A percentile compares a stretch with the other conserved stretches of the same genome.
Evolutionary conservation across 2,113 vertebrate species (phyloP).

Genomic region (Scortum barcoo): DNA sequence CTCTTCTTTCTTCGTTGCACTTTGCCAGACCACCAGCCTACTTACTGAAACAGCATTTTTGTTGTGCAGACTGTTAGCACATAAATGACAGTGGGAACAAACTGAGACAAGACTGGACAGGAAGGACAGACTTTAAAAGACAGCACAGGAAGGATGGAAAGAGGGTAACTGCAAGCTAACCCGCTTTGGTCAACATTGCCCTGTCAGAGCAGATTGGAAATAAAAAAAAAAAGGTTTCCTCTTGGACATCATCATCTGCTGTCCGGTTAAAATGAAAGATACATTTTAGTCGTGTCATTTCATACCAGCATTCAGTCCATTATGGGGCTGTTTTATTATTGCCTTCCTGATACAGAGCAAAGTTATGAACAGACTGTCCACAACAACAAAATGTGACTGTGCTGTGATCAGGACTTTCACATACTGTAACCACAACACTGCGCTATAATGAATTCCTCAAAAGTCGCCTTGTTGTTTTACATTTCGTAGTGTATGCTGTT

Average conservation of each 20-base stretch:
- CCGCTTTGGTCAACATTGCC: background rate
- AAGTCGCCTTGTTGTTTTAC: background rate
- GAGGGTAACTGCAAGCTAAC: conserved; percentile 4
- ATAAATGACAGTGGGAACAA: background rate
- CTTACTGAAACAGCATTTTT: background rate
- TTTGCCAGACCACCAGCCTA: background rate
- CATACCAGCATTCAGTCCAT: no score
- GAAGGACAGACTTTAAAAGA: conserved; percentile 13
- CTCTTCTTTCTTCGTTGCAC: background rate
- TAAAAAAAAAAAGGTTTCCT: background rate
- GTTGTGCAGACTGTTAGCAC: background rate
- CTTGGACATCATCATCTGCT: background rate
- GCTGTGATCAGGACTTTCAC: background rate
- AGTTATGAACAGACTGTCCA: background rate
- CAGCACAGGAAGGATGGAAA: conserved; percentile 22
- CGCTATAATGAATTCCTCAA: background rate
- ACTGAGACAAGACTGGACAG: background rate
- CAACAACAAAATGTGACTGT: background rate
- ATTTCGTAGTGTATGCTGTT: background rate
- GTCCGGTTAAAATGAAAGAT: background rate
- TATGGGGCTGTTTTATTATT: no score
- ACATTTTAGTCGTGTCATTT: background rate
- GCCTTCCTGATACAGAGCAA: no score
- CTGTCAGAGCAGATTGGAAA: background rate
- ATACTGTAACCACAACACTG: background rate